phyloP scores from a whole-genome alignment of 2,113 vertebrate genomes.

The Rhabdornis inornatus region DNA sequence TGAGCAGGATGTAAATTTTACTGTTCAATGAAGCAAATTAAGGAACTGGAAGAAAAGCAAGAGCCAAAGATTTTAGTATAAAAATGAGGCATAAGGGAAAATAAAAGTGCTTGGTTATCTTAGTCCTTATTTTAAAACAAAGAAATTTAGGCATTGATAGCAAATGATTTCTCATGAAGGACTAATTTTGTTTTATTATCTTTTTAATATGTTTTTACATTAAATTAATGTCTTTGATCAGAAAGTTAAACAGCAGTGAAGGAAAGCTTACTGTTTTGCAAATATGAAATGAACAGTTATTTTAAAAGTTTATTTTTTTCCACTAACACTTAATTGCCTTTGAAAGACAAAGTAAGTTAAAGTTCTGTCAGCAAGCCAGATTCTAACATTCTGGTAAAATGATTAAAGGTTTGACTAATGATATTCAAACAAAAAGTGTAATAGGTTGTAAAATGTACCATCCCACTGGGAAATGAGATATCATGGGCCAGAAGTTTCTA shows the following conservation, averaged over 20 bases:
- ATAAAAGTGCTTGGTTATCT: neutral
- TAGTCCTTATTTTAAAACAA: neutral
- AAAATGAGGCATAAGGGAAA: neutral
- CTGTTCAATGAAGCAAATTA: conserved; percentile 9
- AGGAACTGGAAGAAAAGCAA: conserved; percentile 7
- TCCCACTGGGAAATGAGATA: conserved; percentile 49
- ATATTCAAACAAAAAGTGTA: conserved; percentile 61
- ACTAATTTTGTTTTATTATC: neutral
- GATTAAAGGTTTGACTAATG: conserved; percentile 67
- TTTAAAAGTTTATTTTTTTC: conserved; percentile 44
- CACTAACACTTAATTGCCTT: conserved; percentile 46
- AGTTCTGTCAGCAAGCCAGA: conserved; percentile 21
- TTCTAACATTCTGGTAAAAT: conserved; percentile 62
- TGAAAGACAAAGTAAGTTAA: conserved; percentile 56
- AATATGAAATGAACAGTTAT: neutral
- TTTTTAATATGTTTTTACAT: neutral
- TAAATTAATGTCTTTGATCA: neutral
- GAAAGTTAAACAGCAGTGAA: neutral
- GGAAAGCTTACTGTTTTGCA: neutral
- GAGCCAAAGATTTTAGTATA: conserved; percentile 20
- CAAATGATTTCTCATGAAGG: neutral
- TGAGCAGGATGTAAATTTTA: conserved; percentile 21
- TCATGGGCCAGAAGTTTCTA: conserved; percentile 24
- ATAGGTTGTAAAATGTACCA: conserved; percentile 61
- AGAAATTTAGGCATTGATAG: neutral